Base-by-base conservation (phyloP, 2,113 vertebrate genomes). In the Pelecanus crispus region DNA sequence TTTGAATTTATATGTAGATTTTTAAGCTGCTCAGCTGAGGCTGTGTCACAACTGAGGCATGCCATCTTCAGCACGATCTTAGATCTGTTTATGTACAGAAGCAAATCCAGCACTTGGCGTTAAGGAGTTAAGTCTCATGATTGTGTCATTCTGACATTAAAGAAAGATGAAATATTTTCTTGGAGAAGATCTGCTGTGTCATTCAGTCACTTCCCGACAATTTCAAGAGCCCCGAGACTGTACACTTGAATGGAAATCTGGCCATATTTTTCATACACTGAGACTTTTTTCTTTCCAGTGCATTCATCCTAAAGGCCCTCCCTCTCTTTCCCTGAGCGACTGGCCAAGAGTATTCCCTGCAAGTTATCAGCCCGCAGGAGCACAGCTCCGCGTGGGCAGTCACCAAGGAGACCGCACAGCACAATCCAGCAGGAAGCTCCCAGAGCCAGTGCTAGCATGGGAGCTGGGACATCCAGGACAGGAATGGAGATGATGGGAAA, bases 251-350 rank as follows among this genome's bases (percentile, higher is more conserved):
- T 53, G 74, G 65, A 58, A 81, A 36, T 21, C 59, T 59, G 40
- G 13, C 36, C 0, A 0, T 24, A 6, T 19, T 87, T 90, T 81
- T 78, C 9, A 10, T 36, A 40, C 4, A 7, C 6, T 5, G 25
- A 38, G 75, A 25, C 16, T 26, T 75, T 31, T 70, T 90, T n/a
- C 65, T 85, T 67, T 52, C 29, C 62, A 32, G 40, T 65, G 59
- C n/a, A 36, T 38, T 74, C 31, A 49, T 59, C 52, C 70, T 81
- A 32, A 8, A 75, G 86, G 81, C 25, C 18, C 52, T 92, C n/a
- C 24, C 45, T 10, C 10, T 31, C 45, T 36, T 42, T 78, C 45
- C 82, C 44, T 16, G 32, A 7, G 50, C 11, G 77, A 20, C 36
- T 8, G 13, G 25, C 59, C 81, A 44, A 17, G 58, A 47, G 24